Evolutionary conservation across 2,113 vertebrate genomes (phyloP).

Genomic region (Caretta caretta): DNA sequence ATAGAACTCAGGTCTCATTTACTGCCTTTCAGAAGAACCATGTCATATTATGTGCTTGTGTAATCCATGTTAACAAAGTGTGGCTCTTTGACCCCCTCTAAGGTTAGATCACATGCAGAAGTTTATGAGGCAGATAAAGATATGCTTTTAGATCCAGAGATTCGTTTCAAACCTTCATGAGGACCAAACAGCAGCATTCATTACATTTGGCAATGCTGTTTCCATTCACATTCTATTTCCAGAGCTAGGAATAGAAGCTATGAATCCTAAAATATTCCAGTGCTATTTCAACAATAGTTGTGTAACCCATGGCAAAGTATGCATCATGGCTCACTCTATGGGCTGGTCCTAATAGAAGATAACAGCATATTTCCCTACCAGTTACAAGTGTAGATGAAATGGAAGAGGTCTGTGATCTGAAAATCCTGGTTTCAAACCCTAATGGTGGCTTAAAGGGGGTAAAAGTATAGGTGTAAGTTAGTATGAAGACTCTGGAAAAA

Average conservation of each 20-base stretch:
- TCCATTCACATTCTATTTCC: neutral
- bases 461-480: neutral
- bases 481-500: neutral
- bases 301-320: neutral
- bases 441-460: neutral
- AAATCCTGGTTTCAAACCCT: neutral
- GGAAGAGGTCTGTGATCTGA: neutral
- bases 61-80: neutral
- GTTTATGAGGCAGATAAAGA: neutral
- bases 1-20: neutral
- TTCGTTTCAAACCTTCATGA: neutral
- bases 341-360: neutral
- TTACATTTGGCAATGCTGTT: neutral
- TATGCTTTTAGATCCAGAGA: slow-evolving; percentile 5
- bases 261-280: neutral
- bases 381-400: neutral
- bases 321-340: neutral
- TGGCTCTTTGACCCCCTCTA: neutral
- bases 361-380: neutral
- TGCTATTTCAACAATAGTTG: neutral
- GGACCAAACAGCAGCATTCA: neutral
- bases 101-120: neutral
- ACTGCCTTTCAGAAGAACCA: neutral
- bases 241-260: neutral
- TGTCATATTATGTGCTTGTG: neutral